Percentiles rank a stretch among this genome's conserved stretches.
phyloP scores from a whole-genome alignment of 2,113 vertebrate species.

The Vanacampus margaritifer region DNA sequence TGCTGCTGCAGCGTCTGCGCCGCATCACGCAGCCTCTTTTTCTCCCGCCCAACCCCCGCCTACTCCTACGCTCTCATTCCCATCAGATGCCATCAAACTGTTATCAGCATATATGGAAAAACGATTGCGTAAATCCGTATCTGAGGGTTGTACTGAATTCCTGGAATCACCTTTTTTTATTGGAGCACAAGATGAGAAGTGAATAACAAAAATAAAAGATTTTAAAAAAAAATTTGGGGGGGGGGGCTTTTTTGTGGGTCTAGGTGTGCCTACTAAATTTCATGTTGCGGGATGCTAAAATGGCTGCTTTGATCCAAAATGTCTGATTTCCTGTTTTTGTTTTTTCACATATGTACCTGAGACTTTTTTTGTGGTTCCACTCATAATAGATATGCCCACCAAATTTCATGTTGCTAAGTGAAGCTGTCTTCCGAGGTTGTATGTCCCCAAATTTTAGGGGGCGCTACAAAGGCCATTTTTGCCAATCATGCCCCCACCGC shows the following conservation, averaged over 20 bases:
- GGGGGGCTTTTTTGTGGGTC: background rate
- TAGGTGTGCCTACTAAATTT: background rate
- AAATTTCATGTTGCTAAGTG: no score
- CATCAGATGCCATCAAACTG: background rate
- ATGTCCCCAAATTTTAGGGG: no score
- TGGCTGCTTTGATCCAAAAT: no score
- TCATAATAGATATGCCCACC: no score
- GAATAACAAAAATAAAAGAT: no score
- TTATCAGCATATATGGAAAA: background rate
- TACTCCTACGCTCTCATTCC: background rate
- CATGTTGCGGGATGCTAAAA: no score
- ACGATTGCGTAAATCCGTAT: background rate
- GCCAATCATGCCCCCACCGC: no score
- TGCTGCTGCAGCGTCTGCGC: constrained; percentile 45
- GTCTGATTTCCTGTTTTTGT: no score
- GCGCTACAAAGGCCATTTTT: no score
- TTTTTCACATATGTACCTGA: background rate
- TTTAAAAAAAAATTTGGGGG: no score
- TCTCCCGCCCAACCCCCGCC: background rate
- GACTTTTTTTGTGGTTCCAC: background rate
- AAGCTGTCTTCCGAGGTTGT: no score
- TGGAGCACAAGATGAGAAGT: background rate
- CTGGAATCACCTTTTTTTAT: no score
- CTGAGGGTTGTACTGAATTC: background rate
- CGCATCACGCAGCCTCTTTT: constrained; percentile 4